Evolutionary conservation across 2,113 vertebrate species (phyloP).

Genomic region (Halcyon senegalensis): DNA sequence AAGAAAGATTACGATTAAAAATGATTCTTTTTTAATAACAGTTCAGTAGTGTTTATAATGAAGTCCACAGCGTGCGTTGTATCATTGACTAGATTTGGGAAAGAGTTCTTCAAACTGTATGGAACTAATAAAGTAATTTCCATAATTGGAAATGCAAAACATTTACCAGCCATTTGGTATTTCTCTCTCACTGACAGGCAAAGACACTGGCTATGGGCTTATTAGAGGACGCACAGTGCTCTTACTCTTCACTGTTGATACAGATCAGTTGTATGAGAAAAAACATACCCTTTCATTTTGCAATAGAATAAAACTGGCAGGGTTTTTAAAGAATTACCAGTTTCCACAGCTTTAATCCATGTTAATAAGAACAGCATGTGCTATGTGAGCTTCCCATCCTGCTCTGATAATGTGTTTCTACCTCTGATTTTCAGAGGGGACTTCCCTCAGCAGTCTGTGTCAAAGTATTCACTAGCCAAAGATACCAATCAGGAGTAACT

Average conservation of each 20-base stretch:
- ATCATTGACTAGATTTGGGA: conserved; percentile 26
- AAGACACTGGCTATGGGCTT: neutral
- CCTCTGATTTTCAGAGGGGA: neutral
- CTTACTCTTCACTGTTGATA: neutral
- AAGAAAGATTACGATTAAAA: conserved; percentile 19
- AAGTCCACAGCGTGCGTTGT: neutral
- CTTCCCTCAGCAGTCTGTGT: neutral
- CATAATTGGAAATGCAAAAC: conserved; percentile 51
- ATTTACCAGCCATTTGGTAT: conserved; percentile 45
- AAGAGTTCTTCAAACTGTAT: conserved; percentile 16
- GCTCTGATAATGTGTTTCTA: neutral
- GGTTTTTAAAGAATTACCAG: neutral
- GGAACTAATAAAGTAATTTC: conserved; percentile 4
- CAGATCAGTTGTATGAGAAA: neutral
- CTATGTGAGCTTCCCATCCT: neutral
- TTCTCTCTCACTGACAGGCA: conserved; percentile 40
- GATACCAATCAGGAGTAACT: neutral
- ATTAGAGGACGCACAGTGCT: neutral
- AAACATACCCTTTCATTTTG: neutral
- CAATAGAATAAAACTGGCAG: neutral
- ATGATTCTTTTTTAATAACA: neutral
- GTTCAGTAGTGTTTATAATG: neutral
- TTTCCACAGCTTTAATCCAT: neutral
- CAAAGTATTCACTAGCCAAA: neutral
- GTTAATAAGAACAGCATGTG: neutral